Evolutionary conservation across 2,797 vertebrate species (phyloP), one percentile per base, ranked within the genome.

Genomic region (Urocyon cinereoargenteus): DNA sequence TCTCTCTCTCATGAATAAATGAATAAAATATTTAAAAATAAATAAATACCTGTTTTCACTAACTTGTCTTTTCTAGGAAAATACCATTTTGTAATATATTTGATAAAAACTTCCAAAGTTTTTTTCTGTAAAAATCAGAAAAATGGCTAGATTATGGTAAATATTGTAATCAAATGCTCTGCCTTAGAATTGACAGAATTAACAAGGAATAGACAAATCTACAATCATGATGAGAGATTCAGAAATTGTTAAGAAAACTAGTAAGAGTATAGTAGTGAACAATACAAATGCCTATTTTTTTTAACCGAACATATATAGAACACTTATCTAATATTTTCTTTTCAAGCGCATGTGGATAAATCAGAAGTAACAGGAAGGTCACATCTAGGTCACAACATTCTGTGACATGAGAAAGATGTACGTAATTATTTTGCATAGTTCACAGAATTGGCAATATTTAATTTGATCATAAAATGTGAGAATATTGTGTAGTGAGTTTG

Each of bases 101-200:
- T 86, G 6, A 16, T 66, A 59, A 81, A 79, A 89, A 51, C 31
- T 92, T 55, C 19, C 40, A 26, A 64, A 64, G 24, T 62, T 86
- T 83, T 75, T 13, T 62, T 55, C 19, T 55, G 4, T 55, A 83
- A 97, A 91, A 95, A 77, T 97, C 18, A 86, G 49, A 83, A 86
- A 86, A 87, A 78, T 97, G 28, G 24, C 28, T 86, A 68, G 51
- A 36, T 82, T 51, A 82, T 95, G 84, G 19, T 91, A 68, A 77
- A 59, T 6, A n/a, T 68, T 75, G 49, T 68, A 12, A 61, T 62
- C 77, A 79, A 62, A 34, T 78, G 45, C 45, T 28, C n/a, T 68
- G 21, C 66, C 40, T 59, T 82, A 53, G 82, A 75, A 28, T 55
- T 11, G 86, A 18, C 61, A 87, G 24, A 64, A 83, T 77, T 89